These are phyloP conservation scores for Peromyscus attwateri DNA, from an alignment of 2,797 vertebrate genomes.

Conservation along the genomic window DNA sequence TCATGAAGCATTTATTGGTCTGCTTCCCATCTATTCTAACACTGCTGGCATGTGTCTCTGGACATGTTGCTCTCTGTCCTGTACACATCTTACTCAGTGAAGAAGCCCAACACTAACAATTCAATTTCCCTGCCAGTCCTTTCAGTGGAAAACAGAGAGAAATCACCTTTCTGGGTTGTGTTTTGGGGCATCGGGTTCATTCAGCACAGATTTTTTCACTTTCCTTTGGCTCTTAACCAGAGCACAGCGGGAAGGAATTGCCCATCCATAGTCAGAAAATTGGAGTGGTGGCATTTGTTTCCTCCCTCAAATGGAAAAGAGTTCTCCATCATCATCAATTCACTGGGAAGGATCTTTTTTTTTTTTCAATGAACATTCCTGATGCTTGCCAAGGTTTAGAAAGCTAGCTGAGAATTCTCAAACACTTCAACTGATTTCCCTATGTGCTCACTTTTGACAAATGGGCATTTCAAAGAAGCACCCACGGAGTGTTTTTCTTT, in stretches of 20 bases:
- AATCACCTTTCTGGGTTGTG: constrained; percentile 56
- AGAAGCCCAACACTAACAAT: constrained; percentile 36
- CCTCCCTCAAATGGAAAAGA: neutral
- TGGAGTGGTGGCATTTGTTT: neutral
- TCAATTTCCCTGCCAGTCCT: constrained; percentile 14
- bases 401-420: constrained; percentile 24
- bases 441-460: constrained; percentile 60
- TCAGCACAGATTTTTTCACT: constrained; percentile 54
- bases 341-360: constrained; percentile 29
- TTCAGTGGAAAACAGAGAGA: constrained; percentile 59
- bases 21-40: neutral
- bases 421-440: constrained; percentile 15
- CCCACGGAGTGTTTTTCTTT: constrained; percentile 54
- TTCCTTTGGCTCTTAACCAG: constrained; percentile 53
- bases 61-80: constrained; percentile 32
- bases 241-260: neutral
- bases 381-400: constrained; percentile 56
- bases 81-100: constrained; percentile 46
- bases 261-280: constrained; percentile 7
- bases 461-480: constrained; percentile 43
- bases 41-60: neutral
- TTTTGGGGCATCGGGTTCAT: constrained; percentile 1
- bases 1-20: constrained; percentile 41
- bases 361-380: constrained; percentile 49
- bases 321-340: neutral